Percentiles rank a stretch among this genome's conserved stretches.
Evolutionary conservation across 2,888 invertebrate species (phyloP).

Genomic region (Rhingia campestris): DNA sequence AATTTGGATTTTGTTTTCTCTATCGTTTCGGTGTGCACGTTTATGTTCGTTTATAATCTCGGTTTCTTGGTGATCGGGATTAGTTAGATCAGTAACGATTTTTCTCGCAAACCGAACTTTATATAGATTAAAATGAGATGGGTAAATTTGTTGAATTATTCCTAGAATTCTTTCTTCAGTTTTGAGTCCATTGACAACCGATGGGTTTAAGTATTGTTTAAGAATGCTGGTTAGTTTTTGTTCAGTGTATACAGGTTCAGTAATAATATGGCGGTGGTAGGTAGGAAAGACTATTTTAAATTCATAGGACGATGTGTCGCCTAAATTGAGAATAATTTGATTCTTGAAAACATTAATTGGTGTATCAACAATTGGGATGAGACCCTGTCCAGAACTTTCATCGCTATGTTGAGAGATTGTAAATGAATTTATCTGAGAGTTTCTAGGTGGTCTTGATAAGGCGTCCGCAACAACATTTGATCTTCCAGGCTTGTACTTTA

Average conservation of each 20-base stretch:
- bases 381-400: conserved; percentile 33
- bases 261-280: conserved; percentile 9
- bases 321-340: too few relatives aligned
- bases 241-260: conserved; percentile 7
- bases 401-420: conserved; percentile 26
- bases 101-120: background rate
- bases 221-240: background rate
- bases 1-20: conserved; percentile 16
- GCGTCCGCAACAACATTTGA: conserved; percentile 15
- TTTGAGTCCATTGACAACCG: background rate
- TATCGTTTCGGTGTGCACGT: conserved; percentile 20
- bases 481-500: too few relatives aligned
- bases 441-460: conserved; percentile 27
- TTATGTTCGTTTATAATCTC: conserved; percentile 24
- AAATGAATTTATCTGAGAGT: conserved; percentile 6
- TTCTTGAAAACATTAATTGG: too few relatives aligned
- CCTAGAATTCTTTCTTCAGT: conserved; percentile 9
- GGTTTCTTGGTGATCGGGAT: background rate
- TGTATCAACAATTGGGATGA: conserved; percentile 7
- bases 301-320: too few relatives aligned
- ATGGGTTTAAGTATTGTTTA: conserved; percentile 32
- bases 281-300: too few relatives aligned
- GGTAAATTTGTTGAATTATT: conserved; percentile 5
- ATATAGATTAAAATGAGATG: background rate
- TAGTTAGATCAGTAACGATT: background rate